phyloP scores from a whole-genome alignment of 2,888 invertebrate species.

The Petrolisthes cinctipes region DNA sequence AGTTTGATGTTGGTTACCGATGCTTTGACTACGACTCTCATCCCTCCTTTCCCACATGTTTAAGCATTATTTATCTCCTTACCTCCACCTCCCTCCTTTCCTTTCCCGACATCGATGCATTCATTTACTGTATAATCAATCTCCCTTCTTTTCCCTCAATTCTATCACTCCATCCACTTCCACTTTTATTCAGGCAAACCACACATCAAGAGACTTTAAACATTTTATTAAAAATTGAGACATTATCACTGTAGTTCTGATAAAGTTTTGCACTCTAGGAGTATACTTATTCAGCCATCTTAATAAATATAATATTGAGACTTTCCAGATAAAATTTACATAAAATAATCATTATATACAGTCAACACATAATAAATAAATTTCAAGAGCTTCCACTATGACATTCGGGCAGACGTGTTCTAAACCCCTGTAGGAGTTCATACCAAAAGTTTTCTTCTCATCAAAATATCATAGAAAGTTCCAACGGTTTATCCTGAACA shows the following conservation, averaged over 20 bases:
- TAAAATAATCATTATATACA: conserved; percentile 63
- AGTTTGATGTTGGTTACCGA: too few relatives aligned
- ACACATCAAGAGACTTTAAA: conserved; percentile 42
- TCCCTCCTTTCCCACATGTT: too few relatives aligned
- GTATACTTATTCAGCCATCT: conserved; percentile 63
- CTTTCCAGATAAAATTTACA: conserved; percentile 63
- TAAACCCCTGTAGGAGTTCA: conserved; percentile 23
- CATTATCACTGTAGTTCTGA: conserved; percentile 61
- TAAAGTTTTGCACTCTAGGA: conserved; percentile 63
- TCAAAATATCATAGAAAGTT: conserved; percentile 45
- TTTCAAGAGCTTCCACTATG: conserved; percentile 53
- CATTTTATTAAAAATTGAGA: conserved; percentile 63
- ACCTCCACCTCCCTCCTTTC: too few relatives aligned
- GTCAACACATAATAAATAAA: conserved; percentile 63
- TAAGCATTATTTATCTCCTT: too few relatives aligned
- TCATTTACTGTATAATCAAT: too few relatives aligned
- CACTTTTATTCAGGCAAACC: not conserved
- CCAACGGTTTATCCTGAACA: conserved; percentile 54
- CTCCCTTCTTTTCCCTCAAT: too few relatives aligned
- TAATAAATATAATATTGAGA: conserved; percentile 64
- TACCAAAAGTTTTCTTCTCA: conserved; percentile 30
- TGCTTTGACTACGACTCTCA: too few relatives aligned
- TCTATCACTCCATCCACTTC: too few relatives aligned
- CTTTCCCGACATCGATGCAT: too few relatives aligned
- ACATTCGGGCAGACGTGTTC: conserved; percentile 50